phyloP scores from a whole-genome alignment of 1,140 invertebrate species.

The Calosoma granatense region DNA sequence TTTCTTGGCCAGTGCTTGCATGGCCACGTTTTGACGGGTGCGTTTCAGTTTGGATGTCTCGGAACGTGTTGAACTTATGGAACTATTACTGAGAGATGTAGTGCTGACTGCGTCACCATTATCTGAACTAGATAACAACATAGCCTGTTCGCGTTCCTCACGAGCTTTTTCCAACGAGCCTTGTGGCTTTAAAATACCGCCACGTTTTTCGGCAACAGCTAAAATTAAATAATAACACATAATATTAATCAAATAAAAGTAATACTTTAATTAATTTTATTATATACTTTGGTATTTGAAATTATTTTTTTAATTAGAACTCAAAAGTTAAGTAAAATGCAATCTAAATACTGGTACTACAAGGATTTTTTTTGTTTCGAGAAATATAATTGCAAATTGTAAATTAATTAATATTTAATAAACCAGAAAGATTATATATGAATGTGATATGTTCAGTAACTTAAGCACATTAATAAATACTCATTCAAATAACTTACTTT shows the following conservation, averaged over 20 bases:
- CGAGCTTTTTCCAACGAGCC: slow-evolving; percentile 50
- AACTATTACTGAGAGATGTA: slow-evolving; percentile 14
- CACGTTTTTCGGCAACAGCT: slow-evolving; percentile 40
- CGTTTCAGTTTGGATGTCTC: slow-evolving; percentile 26
- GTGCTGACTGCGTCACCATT: neutral
- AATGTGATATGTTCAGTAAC: too few species aligned
- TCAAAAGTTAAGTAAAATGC: too few species aligned
- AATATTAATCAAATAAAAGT: neutral
- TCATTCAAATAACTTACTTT: slow-evolving; percentile 15
- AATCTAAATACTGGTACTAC: too few species aligned
- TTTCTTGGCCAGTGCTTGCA: slow-evolving; percentile 64
- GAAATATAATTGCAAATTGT: too few species aligned
- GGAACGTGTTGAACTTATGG: neutral
- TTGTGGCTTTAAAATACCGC: slow-evolving; percentile 60
- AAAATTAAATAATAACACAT: too few species aligned
- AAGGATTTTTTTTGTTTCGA: too few species aligned
- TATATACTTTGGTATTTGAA: slow-evolving; percentile 1
- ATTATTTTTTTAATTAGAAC: neutral
- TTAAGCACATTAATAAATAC: too few species aligned
- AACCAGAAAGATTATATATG: too few species aligned
- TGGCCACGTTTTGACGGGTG: slow-evolving; percentile 30
- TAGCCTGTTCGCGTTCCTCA: slow-evolving; percentile 39
- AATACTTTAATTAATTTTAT: neutral
- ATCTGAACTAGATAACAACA: slow-evolving; percentile 19
- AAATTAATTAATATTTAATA: too few species aligned